These are phyloP conservation scores for Hippotragus niger DNA, from an alignment of 2,113 vertebrate species.

Conservation along the genomic window DNA sequence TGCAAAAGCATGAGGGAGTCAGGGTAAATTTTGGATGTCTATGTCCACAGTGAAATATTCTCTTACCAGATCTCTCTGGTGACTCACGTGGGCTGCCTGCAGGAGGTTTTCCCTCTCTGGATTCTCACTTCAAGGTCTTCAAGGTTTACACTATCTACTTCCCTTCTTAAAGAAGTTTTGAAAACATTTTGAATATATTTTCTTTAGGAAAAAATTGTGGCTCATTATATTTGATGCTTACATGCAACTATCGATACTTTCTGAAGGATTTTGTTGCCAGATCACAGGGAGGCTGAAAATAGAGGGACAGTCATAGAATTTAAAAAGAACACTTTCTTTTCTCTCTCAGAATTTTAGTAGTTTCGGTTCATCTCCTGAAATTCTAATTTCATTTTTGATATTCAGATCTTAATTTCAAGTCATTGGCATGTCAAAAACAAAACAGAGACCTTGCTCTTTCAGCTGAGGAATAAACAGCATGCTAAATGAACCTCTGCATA, in stretches of 20 bases:
- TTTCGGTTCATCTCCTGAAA: neutral
- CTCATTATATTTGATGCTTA: neutral
- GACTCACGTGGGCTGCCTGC: neutral
- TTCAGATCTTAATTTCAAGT: slow-evolving; percentile 16
- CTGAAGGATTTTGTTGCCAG: neutral
- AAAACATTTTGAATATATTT: neutral
- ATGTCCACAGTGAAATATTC: fast-evolving
- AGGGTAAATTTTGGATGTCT: neutral
- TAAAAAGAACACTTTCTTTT: neutral
- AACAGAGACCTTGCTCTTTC: neutral
- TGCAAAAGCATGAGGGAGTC: neutral
- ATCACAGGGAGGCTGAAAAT: neutral
- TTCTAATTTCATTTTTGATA: slow-evolving; percentile 22
- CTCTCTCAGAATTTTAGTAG: neutral
- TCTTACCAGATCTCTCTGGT: neutral
- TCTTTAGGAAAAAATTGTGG: neutral
- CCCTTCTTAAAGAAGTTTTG: neutral
- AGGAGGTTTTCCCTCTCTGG: neutral
- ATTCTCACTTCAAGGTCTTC: neutral
- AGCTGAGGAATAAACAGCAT: neutral
- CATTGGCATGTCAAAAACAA: slow-evolving; percentile 14
- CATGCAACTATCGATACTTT: neutral
- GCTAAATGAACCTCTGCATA: neutral
- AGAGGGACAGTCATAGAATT: neutral
- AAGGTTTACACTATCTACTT: neutral